Base-by-base conservation (phyloP, 2,797 vertebrate genomes). In the Paedocypris micromegethes region DNA sequence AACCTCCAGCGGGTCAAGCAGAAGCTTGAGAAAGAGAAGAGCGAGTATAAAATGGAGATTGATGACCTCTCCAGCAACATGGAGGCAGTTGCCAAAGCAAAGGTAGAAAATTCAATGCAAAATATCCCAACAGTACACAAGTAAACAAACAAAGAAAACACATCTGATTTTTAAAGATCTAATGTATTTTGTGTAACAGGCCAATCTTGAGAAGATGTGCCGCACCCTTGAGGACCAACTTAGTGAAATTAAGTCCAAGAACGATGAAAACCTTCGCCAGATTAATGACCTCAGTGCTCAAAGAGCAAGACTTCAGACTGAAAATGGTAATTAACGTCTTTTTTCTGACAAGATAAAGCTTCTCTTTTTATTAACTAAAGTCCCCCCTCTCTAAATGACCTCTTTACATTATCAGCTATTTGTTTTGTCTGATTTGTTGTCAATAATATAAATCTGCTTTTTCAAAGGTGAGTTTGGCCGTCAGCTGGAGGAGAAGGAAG, bases 1-100 rank as follows among this genome's bases (percentile, higher is more conserved):
- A 94, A 92, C 85, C 89, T 95, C 70, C 92, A 94, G 74, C 81
- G 89, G 0, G 90, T 94, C 67, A 94, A 93, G 81, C 92, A 93
- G 89, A 95, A 94, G 81, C 88, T 94, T 82, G 90, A 90, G 76
- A 94, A 92, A 79, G 92, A 94, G 83, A 93, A 93, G 84, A 93
- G 91, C 0, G 92, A 94, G 81, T 72, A 90, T 78, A 95, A 93
- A 83, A 93, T 95, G 92, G 93, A 94, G 83, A 88, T 93, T 0
- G 92, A 94, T 0, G 92, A 94, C 77, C 9, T 95, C 49, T 88
- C 90, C 73, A 90, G 91, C 66, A 96, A 92, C 49, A 77, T 93
- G 3, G 93, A 93, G 62, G 82, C 86, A 2, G 80, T 93, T 72
- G 88, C 92, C 23, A 95, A 93, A 77, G 81, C 91, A 2, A 95